Percentiles rank a stretch among this genome's conserved stretches.
phyloP scores from a whole-genome alignment of 2,797 vertebrate genomes.

The Silurus aristotelis region DNA sequence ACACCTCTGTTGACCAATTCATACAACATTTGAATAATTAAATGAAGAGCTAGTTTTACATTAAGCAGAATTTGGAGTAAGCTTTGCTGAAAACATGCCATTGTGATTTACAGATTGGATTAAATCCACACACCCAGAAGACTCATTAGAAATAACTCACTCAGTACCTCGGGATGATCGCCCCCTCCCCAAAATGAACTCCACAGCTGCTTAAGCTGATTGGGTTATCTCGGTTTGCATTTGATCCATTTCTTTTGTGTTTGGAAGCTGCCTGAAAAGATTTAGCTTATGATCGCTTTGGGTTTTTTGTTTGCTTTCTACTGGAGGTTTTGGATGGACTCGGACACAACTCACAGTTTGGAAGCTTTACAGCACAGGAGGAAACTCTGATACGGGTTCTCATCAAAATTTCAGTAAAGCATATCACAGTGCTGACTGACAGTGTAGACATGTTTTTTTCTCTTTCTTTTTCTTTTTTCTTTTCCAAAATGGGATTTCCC shows the following conservation, averaged over 20 bases:
- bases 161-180: conserved; percentile 33
- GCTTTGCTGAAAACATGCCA: conserved; percentile 38
- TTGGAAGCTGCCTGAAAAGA: background rate
- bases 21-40: background rate
- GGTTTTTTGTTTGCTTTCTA: background rate
- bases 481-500: background rate
- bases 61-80: conserved; percentile 25
- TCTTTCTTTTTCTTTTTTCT: background rate
- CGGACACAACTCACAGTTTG: too few species aligned
- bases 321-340: background rate
- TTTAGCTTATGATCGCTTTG: background rate
- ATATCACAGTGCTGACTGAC: conserved; percentile 13
- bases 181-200: background rate
- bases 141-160: conserved; percentile 30
- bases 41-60: conserved; percentile 19
- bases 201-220: background rate
- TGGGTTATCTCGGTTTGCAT: conserved; percentile 20
- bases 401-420: background rate
- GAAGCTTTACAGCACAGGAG: background rate
- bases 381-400: background rate
- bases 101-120: conserved; percentile 36
- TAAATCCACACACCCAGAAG: conserved; percentile 38
- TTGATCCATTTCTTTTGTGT: background rate
- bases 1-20: too few species aligned
- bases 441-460: conserved; percentile 7